Evolutionary conservation across 1,140 invertebrate species (phyloP).

Genomic region (Pantala flavescens): DNA sequence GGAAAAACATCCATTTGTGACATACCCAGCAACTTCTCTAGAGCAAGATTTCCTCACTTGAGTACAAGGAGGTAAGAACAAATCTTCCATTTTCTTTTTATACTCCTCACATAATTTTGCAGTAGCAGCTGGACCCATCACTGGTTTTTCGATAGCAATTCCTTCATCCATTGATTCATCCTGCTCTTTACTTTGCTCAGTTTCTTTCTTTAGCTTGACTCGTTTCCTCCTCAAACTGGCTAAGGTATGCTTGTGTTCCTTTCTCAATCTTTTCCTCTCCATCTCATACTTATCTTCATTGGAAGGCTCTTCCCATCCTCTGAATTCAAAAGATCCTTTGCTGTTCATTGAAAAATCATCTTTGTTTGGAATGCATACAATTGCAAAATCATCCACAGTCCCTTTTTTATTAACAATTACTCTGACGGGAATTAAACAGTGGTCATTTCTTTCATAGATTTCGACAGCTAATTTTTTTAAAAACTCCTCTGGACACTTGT

Average conservation of each 20-base stretch:
- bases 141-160: neutral
- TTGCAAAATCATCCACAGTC: neutral
- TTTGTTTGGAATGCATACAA: neutral
- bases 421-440: neutral
- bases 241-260: neutral
- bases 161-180: neutral
- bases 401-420: neutral
- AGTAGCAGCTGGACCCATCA: neutral
- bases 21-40: neutral
- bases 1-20: neutral
- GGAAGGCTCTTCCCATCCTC: neutral
- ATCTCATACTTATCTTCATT: neutral
- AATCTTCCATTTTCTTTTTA: neutral
- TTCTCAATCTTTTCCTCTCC: neutral
- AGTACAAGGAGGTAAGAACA: neutral
- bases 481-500: neutral
- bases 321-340: neutral
- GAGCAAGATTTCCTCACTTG: neutral
- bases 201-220: neutral
- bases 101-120: neutral
- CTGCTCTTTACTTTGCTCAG: neutral
- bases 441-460: neutral
- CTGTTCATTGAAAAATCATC: neutral
- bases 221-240: neutral
- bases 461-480: neutral